These are phyloP conservation scores for Hydroisotoma schaefferi DNA, from an alignment of 2,888 invertebrate species.

Conservation along the genomic window DNA sequence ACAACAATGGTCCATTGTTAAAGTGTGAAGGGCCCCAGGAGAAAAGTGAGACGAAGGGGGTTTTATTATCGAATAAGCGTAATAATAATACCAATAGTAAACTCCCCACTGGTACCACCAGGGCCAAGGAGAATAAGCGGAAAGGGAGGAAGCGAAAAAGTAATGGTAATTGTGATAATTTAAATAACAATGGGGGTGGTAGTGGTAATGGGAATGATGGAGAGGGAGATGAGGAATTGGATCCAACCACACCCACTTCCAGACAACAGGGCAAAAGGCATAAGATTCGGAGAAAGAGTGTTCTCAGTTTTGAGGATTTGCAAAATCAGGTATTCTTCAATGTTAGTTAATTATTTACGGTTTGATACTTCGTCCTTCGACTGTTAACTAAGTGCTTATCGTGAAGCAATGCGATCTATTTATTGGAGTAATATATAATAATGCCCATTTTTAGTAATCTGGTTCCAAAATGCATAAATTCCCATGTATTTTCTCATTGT, in stretches of 20 bases:
- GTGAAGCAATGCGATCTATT: too few species aligned
- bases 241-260: conserved; percentile 63
- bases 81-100: too few species aligned
- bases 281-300: not conserved
- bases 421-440: too few species aligned
- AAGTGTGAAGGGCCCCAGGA: not conserved
- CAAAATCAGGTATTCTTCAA: conserved; percentile 42
- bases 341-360: conserved; percentile 1
- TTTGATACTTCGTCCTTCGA: too few species aligned
- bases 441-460: too few species aligned
- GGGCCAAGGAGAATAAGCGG: not conserved
- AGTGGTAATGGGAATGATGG: conserved; percentile 20
- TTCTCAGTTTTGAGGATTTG: conserved; percentile 62
- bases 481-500: too few species aligned
- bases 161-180: not conserved
- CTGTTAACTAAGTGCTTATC: too few species aligned
- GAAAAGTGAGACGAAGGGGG: not conserved
- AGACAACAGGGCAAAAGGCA: not conserved
- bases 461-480: too few species aligned
- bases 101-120: not conserved
- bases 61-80: too few species aligned
- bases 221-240: conserved; percentile 50
- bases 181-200: conserved; percentile 2
- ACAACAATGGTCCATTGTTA: too few species aligned
- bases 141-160: conserved; percentile 38